phyloP scores from a whole-genome alignment of 2,797 vertebrate genomes.

The Australoheros facetus region DNA sequence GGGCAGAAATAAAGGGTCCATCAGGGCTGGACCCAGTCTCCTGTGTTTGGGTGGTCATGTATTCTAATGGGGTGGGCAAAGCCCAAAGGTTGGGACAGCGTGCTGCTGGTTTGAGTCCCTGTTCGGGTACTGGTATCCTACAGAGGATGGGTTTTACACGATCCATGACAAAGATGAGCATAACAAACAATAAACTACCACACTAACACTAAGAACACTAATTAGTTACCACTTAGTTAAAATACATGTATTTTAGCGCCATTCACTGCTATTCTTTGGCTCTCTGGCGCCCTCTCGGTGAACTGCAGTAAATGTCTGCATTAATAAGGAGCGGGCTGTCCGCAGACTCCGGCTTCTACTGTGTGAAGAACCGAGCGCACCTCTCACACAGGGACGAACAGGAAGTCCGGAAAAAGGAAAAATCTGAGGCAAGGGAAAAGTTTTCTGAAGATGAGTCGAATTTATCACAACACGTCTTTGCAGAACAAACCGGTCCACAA shows the following conservation, averaged over 20 bases:
- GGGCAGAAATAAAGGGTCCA: fast-evolving
- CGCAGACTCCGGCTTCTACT: neutral
- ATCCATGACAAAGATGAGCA: too few relatives aligned
- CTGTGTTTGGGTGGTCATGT: neutral
- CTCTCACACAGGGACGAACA: slow-evolving; percentile 15
- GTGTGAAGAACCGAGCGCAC: slow-evolving; percentile 31
- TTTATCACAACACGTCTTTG: slow-evolving; percentile 83
- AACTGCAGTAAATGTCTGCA: neutral
- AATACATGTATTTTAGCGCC: neutral
- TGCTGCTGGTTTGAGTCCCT: neutral
- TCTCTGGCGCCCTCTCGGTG: neutral
- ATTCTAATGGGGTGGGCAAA: too few relatives aligned
- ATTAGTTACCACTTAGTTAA: neutral
- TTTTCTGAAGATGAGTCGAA: slow-evolving; percentile 82
- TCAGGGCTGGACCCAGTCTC: neutral
- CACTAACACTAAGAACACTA: neutral
- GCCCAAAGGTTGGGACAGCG: too few relatives aligned
- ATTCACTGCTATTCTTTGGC: neutral
- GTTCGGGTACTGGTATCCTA: neutral
- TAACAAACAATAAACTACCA: neutral
- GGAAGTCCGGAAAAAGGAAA: slow-evolving; percentile 64
- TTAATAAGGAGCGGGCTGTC: neutral
- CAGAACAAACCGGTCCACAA: slow-evolving; percentile 84
- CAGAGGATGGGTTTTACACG: neutral
- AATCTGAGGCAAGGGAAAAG: slow-evolving; percentile 6